Evolutionary conservation across 2,797 vertebrate species (phyloP).

Genomic region (Stomatorhinus walkeri): DNA sequence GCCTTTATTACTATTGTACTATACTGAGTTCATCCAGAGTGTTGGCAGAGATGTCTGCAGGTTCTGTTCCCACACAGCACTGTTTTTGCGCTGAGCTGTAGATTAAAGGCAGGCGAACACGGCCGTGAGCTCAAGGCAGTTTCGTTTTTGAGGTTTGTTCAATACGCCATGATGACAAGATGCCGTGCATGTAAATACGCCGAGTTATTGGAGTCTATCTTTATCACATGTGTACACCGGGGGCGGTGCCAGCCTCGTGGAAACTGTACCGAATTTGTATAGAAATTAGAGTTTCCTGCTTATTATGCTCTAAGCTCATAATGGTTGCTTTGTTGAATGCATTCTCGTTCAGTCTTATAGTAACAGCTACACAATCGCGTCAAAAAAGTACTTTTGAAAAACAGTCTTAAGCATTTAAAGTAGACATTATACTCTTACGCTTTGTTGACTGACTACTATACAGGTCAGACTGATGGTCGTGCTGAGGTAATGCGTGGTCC

Average conservation of each 20-base stretch:
- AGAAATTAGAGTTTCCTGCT: background rate
- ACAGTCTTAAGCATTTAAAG: background rate
- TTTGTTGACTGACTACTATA: background rate
- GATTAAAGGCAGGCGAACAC: background rate
- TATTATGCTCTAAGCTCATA: background rate
- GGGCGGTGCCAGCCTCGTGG: background rate
- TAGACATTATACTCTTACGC: background rate
- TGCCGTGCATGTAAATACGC: background rate
- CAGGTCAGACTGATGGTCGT: background rate
- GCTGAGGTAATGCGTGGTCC: background rate
- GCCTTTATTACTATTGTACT: background rate
- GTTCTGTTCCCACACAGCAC: background rate
- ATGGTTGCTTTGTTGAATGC: background rate
- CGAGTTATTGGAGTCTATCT: background rate
- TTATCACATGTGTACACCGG: background rate
- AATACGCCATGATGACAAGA: background rate
- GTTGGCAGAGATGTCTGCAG: background rate
- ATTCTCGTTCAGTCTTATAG: background rate
- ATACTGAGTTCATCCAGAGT: background rate
- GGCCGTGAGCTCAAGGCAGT: background rate
- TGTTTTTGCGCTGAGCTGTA: background rate
- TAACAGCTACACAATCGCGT: background rate
- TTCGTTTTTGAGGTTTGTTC: background rate
- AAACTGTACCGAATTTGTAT: background rate
- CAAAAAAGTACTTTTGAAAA: background rate